Evolutionary conservation across 2,797 vertebrate genomes (phyloP).

Genomic region (Scolopax bukidnonensis): DNA sequence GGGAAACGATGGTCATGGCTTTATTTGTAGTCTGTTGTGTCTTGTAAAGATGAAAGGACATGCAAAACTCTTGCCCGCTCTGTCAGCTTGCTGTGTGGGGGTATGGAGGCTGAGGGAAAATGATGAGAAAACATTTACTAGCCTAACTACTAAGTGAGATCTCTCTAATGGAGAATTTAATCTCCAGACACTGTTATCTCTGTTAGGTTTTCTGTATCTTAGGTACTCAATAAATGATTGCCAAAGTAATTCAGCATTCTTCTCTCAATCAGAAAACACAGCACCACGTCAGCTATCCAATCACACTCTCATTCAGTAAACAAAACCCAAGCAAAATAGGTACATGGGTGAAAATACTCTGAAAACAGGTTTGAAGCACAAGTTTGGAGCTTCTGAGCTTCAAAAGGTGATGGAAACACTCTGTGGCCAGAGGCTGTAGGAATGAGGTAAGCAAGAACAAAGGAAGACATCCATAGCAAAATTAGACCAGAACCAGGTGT

Average conservation of each 20-base stretch:
- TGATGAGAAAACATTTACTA: neutral
- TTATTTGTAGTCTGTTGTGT: neutral
- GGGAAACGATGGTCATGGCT: neutral
- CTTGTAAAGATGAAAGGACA: neutral
- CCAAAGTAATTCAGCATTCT: constrained; percentile 37
- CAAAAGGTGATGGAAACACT: neutral
- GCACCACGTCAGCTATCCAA: neutral
- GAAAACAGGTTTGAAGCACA: neutral
- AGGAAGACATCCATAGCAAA: neutral
- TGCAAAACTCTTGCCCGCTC: neutral
- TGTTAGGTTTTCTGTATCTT: constrained; percentile 32
- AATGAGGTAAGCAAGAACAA: neutral
- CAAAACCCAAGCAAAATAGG: neutral
- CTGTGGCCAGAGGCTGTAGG: accelerated
- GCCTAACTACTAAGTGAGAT: neutral
- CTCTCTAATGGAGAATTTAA: constrained; percentile 24
- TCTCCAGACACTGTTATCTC: constrained; percentile 29
- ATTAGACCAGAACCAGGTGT: neutral
- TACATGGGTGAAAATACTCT: neutral
- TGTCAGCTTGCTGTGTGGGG: neutral
- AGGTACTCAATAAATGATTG: constrained; percentile 59
- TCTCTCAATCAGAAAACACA: constrained; percentile 24
- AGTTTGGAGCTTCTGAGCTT: neutral
- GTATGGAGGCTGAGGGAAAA: neutral
- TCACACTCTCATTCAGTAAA: neutral